These are phyloP conservation scores for Trachelus tabidus DNA, from an alignment of 2,888 invertebrate species.

Conservation along the genomic window DNA sequence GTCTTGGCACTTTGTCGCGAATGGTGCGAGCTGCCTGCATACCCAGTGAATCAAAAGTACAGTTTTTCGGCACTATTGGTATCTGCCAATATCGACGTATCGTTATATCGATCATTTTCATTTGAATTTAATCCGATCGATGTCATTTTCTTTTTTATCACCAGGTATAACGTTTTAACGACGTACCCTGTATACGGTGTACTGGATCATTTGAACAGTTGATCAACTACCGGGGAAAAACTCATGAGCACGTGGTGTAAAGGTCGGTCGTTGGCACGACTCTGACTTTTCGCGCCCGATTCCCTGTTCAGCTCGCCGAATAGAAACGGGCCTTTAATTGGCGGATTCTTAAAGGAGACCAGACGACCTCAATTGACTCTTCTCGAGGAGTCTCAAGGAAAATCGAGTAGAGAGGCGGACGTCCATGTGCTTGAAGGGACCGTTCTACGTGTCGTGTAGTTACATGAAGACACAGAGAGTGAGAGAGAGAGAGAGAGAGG, in stretches of 20 bases:
- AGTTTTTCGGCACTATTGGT: neutral
- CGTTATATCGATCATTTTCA: neutral
- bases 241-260: neutral
- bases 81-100: neutral
- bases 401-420: neutral
- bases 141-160: no score
- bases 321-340: neutral
- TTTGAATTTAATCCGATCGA: neutral
- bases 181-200: neutral
- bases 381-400: neutral
- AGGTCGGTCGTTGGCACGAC: neutral
- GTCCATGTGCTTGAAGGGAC: neutral
- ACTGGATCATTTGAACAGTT: neutral
- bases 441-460: neutral
- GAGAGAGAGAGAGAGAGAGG: no score
- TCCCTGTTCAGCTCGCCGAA: neutral
- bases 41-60: conserved; percentile 35
- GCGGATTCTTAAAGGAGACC: neutral
- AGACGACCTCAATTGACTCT: conserved; percentile 1
- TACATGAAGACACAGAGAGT: neutral
- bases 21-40: conserved; percentile 36
- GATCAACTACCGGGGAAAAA: neutral
- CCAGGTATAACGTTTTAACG: no score
- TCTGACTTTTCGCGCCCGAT: neutral
- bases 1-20: conserved; percentile 11